Conservation (phyloP, 2,113 vertebrate genomes). For the Podarcis muralis region DNA sequence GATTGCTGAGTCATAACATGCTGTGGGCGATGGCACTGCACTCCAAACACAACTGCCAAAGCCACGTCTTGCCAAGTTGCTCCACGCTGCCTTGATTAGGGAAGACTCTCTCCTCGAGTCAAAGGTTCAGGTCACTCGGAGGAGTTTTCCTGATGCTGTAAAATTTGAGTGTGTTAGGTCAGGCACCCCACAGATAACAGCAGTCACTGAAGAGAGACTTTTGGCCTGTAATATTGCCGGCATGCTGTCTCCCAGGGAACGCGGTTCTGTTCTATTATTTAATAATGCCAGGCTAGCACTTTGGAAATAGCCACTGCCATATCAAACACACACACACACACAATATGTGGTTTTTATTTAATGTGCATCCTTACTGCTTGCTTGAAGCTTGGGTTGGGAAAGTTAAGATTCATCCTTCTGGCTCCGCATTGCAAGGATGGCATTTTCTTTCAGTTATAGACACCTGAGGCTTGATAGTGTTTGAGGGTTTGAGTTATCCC, state of each 20-base stretch:
- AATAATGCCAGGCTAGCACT: conserved; percentile 60
- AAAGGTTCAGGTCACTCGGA: not conserved
- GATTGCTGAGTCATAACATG: not conserved
- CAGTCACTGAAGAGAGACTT: conserved; percentile 47
- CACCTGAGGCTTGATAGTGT: not conserved
- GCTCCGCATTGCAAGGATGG: conserved; percentile 24
- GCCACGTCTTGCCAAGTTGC: not conserved
- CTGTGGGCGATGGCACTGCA: rapidly evolving
- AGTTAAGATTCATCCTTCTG: conserved; percentile 29
- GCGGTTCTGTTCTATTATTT: conserved; percentile 71
- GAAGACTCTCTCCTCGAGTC: not conserved
- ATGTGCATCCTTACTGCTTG: conserved; percentile 36
- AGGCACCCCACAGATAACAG: not conserved
- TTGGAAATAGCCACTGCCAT: conserved; percentile 53
- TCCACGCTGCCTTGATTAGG: conserved; percentile 1
- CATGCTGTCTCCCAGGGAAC: conserved; percentile 63
- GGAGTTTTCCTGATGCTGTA: conserved; percentile 18
- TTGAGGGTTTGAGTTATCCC: not conserved
- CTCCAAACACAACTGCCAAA: not conserved
- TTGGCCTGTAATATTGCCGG: conserved; percentile 54
- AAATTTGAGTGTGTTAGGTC: conserved; percentile 8
- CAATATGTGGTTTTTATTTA: conserved; percentile 62
- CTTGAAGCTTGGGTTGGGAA: conserved; percentile 49
- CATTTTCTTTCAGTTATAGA: not conserved
- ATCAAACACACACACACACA: conserved; percentile 8